phyloP scores from a whole-genome alignment of 2,113 vertebrate species.

The Sander lucioperca region DNA sequence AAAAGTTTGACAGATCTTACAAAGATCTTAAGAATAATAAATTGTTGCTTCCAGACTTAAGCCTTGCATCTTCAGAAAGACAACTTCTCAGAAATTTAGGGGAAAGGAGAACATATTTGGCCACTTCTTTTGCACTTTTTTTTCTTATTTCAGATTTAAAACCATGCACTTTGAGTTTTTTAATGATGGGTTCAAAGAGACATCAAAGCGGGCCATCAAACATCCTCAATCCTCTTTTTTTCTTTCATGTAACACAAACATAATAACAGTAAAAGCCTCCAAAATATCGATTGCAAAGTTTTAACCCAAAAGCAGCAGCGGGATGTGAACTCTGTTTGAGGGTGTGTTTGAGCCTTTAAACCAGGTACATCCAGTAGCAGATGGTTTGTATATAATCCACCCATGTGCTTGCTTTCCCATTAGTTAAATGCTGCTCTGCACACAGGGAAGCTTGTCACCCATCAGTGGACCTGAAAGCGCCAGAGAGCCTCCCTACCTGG shows the following conservation, averaged over 20 bases:
- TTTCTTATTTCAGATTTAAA: background rate
- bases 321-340: slow-evolving; percentile 36
- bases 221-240: background rate
- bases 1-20: slow-evolving; percentile 1
- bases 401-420: slow-evolving; percentile 50
- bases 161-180: background rate
- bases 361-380: slow-evolving; percentile 38
- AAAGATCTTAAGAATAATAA: slow-evolving; percentile 37
- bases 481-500: slow-evolving; percentile 17
- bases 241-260: background rate
- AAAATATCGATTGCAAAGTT: slow-evolving; percentile 17
- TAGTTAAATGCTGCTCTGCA: slow-evolving; percentile 62
- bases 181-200: slow-evolving; percentile 13
- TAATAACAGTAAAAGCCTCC: background rate
- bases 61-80: slow-evolving; percentile 24
- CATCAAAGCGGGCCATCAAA: background rate
- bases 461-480: slow-evolving; percentile 35
- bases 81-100: background rate
- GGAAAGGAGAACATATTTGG: background rate
- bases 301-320: slow-evolving; percentile 9
- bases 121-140: background rate
- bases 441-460: slow-evolving; percentile 52
- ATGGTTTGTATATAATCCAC: slow-evolving; percentile 47
- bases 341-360: slow-evolving; percentile 33
- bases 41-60: slow-evolving; percentile 32